Evolutionary conservation across 1,140 invertebrate species (phyloP).

Genomic region (Pseudomyrmex flavicornis): DNA sequence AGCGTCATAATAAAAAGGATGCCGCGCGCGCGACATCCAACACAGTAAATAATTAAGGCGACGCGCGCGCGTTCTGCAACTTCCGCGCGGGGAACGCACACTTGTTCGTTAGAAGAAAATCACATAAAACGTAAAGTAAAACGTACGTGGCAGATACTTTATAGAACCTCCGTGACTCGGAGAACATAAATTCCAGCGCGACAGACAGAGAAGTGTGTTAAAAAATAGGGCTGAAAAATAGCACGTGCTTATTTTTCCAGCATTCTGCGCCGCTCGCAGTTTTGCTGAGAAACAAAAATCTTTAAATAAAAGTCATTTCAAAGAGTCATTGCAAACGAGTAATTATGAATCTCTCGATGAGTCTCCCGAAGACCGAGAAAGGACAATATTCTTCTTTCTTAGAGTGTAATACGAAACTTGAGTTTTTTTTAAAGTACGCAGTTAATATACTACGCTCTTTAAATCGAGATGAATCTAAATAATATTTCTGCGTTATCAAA

Average conservation of each 20-base stretch:
- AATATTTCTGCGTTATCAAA: background rate
- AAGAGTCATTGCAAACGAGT: conserved; percentile 14
- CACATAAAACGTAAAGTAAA: background rate
- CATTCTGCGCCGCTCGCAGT: background rate
- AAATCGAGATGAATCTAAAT: background rate
- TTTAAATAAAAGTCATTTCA: conserved; percentile 57
- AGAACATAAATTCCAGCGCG: background rate
- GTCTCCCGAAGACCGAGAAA: background rate
- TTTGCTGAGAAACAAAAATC: conserved; percentile 47
- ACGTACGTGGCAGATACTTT: background rate
- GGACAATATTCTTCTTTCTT: background rate
- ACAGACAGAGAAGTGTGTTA: background rate
- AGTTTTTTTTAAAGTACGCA: background rate
- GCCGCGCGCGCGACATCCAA: background rate
- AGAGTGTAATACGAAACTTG: background rate
- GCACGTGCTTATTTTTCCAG: background rate
- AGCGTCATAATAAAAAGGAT: conserved; percentile 36
- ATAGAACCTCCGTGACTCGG: background rate
- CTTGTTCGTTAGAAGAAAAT: conserved; percentile 30
- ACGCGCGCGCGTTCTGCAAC: background rate
- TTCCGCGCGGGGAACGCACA: background rate
- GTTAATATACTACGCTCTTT: background rate
- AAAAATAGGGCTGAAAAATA: background rate
- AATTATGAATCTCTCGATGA: conserved; percentile 41
- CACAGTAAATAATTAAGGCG: conserved; percentile 32